Evolutionary conservation across 2,888 invertebrate species (phyloP).

Genomic region (Epistrophe eligans): DNA sequence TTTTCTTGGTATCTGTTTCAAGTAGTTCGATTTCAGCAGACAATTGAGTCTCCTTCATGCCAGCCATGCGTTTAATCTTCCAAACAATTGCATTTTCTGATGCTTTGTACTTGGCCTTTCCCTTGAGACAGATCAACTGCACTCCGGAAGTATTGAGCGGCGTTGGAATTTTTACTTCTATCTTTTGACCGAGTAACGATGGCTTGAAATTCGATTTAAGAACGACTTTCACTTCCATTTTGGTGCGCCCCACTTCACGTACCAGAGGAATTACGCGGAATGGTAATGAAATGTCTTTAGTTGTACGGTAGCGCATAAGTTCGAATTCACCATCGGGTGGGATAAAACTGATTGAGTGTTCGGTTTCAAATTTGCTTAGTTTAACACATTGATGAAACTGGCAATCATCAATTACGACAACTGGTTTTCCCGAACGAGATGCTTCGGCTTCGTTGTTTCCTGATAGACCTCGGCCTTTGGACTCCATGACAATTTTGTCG

Average conservation of each 20-base stretch:
- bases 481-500: slow-evolving; percentile 99
- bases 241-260: slow-evolving; percentile 98
- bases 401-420: slow-evolving; percentile 99
- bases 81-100: slow-evolving; percentile 99
- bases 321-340: slow-evolving; percentile 99
- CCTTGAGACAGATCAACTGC: slow-evolving; percentile 99
- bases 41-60: slow-evolving; percentile 99
- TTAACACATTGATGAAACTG: slow-evolving; percentile 99
- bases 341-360: slow-evolving; percentile 99
- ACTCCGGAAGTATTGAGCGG: slow-evolving; percentile 99
- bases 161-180: slow-evolving; percentile 99
- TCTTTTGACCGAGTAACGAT: slow-evolving; percentile 98
- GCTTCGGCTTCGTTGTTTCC: slow-evolving; percentile 91
- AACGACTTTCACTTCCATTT: slow-evolving; percentile 99
- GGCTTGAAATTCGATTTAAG: slow-evolving; percentile 99
- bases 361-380: slow-evolving; percentile 99
- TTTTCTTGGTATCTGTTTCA: slow-evolving; percentile 99
- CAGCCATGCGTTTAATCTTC: slow-evolving; percentile 98
- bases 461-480: slow-evolving; percentile 91
- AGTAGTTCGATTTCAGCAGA: slow-evolving; percentile 99
- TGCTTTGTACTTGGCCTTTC: slow-evolving; percentile 99
- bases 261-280: slow-evolving; percentile 99
- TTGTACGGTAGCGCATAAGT: slow-evolving; percentile 99
- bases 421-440: slow-evolving; percentile 96
- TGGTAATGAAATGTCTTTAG: slow-evolving; percentile 99